Evolutionary conservation across 2,113 vertebrate species (phyloP).

Genomic region (Podarcis muralis): DNA sequence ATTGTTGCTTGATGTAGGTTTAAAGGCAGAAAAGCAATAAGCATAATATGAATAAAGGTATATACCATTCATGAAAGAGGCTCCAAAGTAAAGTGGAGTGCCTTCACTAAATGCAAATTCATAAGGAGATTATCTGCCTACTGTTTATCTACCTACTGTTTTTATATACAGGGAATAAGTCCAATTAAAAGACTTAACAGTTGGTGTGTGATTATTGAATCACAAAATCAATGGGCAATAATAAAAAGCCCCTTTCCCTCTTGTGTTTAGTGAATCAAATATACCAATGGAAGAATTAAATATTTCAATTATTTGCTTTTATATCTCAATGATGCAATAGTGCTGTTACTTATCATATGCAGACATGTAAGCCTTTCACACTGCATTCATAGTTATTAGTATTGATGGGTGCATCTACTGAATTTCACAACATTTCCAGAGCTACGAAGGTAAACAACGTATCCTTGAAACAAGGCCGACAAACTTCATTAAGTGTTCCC

Average conservation of each 20-base stretch:
- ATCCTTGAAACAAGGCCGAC: constrained; percentile 52
- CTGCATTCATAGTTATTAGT: background rate
- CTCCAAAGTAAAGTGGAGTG: too few relatives aligned
- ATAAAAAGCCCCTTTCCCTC: background rate
- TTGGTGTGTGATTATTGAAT: background rate
- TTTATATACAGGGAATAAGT: background rate
- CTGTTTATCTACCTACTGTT: background rate
- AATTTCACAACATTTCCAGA: constrained; percentile 26
- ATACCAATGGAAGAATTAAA: background rate
- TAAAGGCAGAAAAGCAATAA: background rate
- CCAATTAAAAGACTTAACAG: background rate
- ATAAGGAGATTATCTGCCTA: background rate
- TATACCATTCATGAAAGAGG: too few relatives aligned
- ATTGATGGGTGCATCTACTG: constrained; percentile 4
- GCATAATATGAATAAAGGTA: too few relatives aligned
- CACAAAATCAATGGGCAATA: background rate
- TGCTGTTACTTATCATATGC: background rate
- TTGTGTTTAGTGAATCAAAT: background rate
- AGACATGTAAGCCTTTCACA: background rate
- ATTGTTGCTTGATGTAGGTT: background rate
- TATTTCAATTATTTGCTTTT: background rate
- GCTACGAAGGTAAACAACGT: constrained; percentile 42
- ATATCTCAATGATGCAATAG: background rate
- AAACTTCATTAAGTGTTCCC: constrained; percentile 54
- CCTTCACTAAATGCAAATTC: background rate